Evolutionary conservation across 2,113 vertebrate genomes (phyloP), one percentile per base, ranked within the genome.

Genomic region (Xyrauchen texanus): DNA sequence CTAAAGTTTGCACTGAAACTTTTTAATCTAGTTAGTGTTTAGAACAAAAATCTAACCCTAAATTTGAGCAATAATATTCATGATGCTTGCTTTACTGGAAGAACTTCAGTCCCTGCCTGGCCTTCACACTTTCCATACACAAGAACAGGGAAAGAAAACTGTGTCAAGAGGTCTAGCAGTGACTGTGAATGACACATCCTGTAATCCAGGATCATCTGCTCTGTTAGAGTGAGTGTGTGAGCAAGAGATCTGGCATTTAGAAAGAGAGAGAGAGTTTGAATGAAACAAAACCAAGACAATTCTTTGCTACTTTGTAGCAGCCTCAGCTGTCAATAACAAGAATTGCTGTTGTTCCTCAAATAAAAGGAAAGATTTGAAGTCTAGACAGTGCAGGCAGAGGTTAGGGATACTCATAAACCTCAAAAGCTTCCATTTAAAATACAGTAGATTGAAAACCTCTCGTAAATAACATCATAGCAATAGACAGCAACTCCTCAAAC

Each of bases 191-290:
- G 8, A 53, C 62, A 76, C 47, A 34, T 61, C 61, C 46, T 51
- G n/a, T 63, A 75, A 75, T 75, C 58, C 72, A 63, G 72, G 58
- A 75, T 63, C 9, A 75, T 73, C 70, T 49, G 8, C 0, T 73
- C 55, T 46, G 21, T 16, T 12, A 55, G 3, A 58, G 34, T 4
- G 51, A 45, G 7, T 34, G 21, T 34, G 21, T 34, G 21, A 34
- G 21, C 21, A 3, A 34, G 21, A 34, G 21, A 34, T 34, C 21
- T 34, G 21, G 21, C 21, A 1, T 34, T 34, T 34, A 68, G 47
- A 47, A 10, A 16, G 13, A 57, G 34, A 58, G 7, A 15, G 7
- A 45, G 13, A 71, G 11, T 49, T 6, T 7, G 47, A 6, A 0
- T 49, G 6, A 2, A 4, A 7, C 47, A 49, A 49, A 49, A 49